Percentiles rank a stretch among this genome's conserved stretches.
Evolutionary conservation across 2,113 vertebrate species (phyloP).

Genomic region (Nymphicus hollandicus): DNA sequence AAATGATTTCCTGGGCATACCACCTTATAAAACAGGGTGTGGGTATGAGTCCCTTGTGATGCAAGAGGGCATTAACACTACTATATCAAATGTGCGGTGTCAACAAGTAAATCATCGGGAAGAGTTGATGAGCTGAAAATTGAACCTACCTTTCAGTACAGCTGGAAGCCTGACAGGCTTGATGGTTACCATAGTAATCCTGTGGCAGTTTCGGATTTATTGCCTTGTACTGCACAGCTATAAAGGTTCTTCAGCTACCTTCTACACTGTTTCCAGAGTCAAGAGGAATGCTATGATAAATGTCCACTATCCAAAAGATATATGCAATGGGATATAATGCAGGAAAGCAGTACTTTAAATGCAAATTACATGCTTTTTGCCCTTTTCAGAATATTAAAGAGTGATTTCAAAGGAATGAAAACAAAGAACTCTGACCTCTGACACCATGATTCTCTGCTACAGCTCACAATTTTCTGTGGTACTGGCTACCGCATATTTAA

Average conservation of each 20-base stretch:
- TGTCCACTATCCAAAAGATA: slow-evolving; percentile 69
- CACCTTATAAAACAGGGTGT: not conserved
- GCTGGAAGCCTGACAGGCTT: slow-evolving; percentile 60
- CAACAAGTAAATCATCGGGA: slow-evolving; percentile 79
- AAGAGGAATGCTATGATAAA: slow-evolving; percentile 72
- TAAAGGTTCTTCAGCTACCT: slow-evolving; percentile 71
- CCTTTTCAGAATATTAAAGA: slow-evolving; percentile 73
- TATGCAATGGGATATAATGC: slow-evolving; percentile 58
- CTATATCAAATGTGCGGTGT: slow-evolving; percentile 70
- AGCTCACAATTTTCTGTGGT: slow-evolving; percentile 65
- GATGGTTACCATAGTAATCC: slow-evolving; percentile 82
- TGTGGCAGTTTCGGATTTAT: slow-evolving; percentile 75
- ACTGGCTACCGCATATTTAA: slow-evolving; percentile 67
- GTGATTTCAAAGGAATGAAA: slow-evolving; percentile 68
- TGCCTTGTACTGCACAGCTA: slow-evolving; percentile 54
- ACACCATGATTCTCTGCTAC: slow-evolving; percentile 60
- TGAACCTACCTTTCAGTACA: slow-evolving; percentile 68
- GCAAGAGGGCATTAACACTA: slow-evolving; percentile 76
- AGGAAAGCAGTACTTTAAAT: slow-evolving; percentile 66
- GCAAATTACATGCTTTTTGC: slow-evolving; percentile 72
- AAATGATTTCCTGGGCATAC: not conserved
- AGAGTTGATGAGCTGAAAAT: slow-evolving; percentile 77
- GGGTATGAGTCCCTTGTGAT: slow-evolving; percentile 64
- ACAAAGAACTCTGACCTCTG: slow-evolving; percentile 73
- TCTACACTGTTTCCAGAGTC: slow-evolving; percentile 68